Percentiles rank a stretch among this genome's conserved stretches.
These are phyloP conservation scores for Psilanteris sp. DNA, from an alignment of 1,140 invertebrate species.

Conservation along the genomic window DNA sequence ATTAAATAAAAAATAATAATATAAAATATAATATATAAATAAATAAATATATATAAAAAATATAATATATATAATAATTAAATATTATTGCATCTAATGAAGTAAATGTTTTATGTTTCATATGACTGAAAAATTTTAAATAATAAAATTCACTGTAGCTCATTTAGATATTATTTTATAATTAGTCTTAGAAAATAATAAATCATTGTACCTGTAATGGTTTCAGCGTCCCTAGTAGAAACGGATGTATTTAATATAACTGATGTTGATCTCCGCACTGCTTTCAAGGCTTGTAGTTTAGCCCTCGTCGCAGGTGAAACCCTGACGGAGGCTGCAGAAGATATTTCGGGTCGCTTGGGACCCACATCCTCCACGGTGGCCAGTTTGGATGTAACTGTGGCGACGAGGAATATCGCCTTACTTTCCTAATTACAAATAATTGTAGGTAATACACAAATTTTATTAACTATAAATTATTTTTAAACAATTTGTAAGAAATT, in stretches of 20 bases:
- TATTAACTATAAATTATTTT: not conserved
- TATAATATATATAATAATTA: too few relatives aligned
- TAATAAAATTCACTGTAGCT: too few relatives aligned
- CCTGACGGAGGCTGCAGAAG: slow-evolving; percentile 70
- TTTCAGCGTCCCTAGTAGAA: slow-evolving; percentile 78
- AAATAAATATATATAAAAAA: too few relatives aligned
- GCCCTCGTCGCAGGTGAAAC: slow-evolving; percentile 75
- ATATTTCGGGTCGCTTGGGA: slow-evolving; percentile 79
- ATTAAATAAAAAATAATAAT: too few relatives aligned
- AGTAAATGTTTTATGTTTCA: too few relatives aligned
- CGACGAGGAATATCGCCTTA: slow-evolving; percentile 78
- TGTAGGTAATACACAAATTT: slow-evolving; percentile 2
- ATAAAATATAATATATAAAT: too few relatives aligned
- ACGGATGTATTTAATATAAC: slow-evolving; percentile 55
- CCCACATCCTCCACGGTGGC: slow-evolving; percentile 81
- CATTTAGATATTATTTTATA: not conserved
- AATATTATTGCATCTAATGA: too few relatives aligned
- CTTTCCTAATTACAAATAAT: slow-evolving; percentile 67
- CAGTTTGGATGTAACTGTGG: slow-evolving; percentile 80
- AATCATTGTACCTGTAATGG: slow-evolving; percentile 79
- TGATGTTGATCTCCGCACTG: slow-evolving; percentile 52
- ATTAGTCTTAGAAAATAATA: slow-evolving; percentile 2
- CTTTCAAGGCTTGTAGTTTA: slow-evolving; percentile 70
- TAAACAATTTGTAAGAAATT: too few relatives aligned
- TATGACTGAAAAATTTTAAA: too few relatives aligned